A percentile compares a stretch with the other conserved stretches of the same genome.
Evolutionary conservation across 1,140 invertebrate species (phyloP).

Genomic region (Rhyacophila brunnea): DNA sequence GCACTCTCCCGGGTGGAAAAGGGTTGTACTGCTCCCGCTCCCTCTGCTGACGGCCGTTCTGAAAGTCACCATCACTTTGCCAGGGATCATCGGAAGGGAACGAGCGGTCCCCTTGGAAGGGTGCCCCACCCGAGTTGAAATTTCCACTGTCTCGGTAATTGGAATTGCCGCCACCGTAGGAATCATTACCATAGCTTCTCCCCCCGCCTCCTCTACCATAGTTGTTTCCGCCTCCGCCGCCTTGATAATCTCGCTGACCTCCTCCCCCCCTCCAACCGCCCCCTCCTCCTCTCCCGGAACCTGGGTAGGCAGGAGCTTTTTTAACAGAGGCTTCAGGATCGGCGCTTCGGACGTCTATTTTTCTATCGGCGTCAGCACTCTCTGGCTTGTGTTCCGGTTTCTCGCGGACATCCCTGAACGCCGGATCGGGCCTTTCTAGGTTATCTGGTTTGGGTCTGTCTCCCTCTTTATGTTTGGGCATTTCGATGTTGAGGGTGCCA

Average conservation of each 20-base stretch:
- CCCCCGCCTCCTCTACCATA: constrained; percentile 39
- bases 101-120: constrained; percentile 39
- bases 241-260: constrained; percentile 48
- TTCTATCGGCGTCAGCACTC: constrained; percentile 26
- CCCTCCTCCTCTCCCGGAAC: constrained; percentile 44
- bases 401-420: neutral
- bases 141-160: constrained; percentile 42
- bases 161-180: constrained; percentile 40
- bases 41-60: constrained; percentile 10
- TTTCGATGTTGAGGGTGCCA: constrained; percentile 54
- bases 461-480: neutral
- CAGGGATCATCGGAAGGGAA: constrained; percentile 46
- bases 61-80: constrained; percentile 27
- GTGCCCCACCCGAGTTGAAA: constrained; percentile 34
- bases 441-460: neutral
- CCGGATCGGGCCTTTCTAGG: neutral
- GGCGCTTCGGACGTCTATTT: constrained; percentile 43
- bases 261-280: constrained; percentile 48
- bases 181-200: constrained; percentile 42
- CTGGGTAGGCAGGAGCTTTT: constrained; percentile 63
- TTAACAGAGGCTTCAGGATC: constrained; percentile 40
- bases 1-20: constrained; percentile 26
- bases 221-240: constrained; percentile 39
- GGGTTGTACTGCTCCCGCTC: constrained; percentile 11
- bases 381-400: neutral